A percentile compares a stretch with the other conserved stretches of the same genome.
Conservation (phyloP, 2,797 vertebrate species). For the Trichosurus vulpecula region DNA sequence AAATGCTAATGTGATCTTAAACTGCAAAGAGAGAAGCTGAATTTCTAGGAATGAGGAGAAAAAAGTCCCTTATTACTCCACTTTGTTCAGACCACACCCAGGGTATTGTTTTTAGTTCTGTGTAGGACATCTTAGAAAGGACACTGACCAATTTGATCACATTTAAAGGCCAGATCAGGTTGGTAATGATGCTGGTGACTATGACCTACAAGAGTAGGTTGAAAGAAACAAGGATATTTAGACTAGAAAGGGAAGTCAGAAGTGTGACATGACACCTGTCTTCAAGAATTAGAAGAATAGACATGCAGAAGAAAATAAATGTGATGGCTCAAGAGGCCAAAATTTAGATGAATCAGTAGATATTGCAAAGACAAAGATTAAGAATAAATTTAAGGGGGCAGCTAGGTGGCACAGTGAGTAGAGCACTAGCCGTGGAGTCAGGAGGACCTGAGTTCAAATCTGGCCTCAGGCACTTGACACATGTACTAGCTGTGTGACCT, state of each 20-base stretch:
- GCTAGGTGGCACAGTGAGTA: no score
- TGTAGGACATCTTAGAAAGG: no score
- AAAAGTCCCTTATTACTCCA: not conserved
- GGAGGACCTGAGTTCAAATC: no score
- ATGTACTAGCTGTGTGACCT: no score
- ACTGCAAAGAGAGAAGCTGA: not conserved
- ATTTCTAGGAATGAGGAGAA: not conserved
- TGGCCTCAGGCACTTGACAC: no score
- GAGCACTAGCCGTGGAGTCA: no score
- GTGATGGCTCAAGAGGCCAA: not conserved
- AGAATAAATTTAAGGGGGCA: not conserved
- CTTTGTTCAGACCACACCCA: not conserved
- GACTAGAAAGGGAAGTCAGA: not conserved
- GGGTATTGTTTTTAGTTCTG: not conserved
- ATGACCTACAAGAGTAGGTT: no score
- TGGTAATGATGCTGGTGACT: no score
- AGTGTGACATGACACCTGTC: not conserved
- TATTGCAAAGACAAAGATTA: no score
- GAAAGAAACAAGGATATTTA: not conserved
- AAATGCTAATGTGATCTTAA: not conserved
- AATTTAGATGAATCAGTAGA: not conserved
- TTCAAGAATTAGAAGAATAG: no score
- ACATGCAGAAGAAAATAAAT: not conserved
- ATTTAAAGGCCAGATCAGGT: no score
- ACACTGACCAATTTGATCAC: no score